These are phyloP conservation scores for Nyctereutes procyonoides DNA, from an alignment of 2,113 vertebrate genomes.

Conservation along the genomic window DNA sequence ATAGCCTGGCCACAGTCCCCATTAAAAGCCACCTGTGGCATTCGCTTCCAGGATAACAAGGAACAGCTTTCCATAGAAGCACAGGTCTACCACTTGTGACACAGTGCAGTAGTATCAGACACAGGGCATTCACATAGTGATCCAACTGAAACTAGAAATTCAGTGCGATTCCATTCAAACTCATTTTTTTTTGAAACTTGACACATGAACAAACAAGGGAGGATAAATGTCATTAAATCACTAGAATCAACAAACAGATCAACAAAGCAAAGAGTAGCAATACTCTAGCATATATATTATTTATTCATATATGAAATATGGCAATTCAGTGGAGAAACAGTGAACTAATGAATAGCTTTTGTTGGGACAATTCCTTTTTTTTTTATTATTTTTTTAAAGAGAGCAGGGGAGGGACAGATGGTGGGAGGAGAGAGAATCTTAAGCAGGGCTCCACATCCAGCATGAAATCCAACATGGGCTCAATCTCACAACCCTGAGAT, in stretches of 20 bases:
- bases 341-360: not conserved
- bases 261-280: not conserved
- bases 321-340: not conserved
- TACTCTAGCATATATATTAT: not conserved
- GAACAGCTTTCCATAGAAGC: not conserved
- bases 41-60: not conserved
- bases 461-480: not conserved
- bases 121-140: not conserved
- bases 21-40: not conserved
- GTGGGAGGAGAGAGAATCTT: not conserved
- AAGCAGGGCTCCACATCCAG: not conserved
- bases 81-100: not conserved
- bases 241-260: not conserved
- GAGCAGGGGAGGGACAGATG: not conserved
- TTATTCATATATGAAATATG: not conserved
- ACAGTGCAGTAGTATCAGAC: not conserved
- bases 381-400: not conserved
- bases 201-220: not conserved
- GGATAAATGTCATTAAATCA: not conserved
- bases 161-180: not conserved
- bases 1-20: not conserved
- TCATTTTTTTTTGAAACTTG: not conserved
- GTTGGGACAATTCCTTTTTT: not conserved
- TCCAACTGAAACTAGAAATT: not conserved
- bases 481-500: not conserved